Evolutionary conservation across 1,140 invertebrate species (phyloP).

Genomic region (Sesamia nonagrioides): DNA sequence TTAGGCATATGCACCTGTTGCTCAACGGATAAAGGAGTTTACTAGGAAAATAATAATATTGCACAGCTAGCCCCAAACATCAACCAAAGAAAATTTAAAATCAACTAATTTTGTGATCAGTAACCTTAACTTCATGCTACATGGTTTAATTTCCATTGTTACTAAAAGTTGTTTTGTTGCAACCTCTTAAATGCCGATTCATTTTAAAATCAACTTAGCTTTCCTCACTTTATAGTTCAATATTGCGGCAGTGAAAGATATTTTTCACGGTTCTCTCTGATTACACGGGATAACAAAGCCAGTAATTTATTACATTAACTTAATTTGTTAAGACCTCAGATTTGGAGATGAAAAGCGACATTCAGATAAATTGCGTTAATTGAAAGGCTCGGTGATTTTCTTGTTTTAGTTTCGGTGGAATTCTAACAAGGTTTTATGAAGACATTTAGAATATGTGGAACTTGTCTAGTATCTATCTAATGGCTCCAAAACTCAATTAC

Average conservation of each 20-base stretch:
- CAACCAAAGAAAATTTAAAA: background rate
- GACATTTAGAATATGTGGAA: background rate
- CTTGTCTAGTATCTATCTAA: background rate
- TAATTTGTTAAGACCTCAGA: constrained; percentile 32
- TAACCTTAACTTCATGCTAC: background rate
- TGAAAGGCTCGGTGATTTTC: constrained; percentile 4
- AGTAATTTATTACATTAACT: constrained; percentile 33
- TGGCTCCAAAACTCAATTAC: background rate
- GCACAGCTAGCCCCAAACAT: no score
- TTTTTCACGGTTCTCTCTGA: background rate
- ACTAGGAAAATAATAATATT: no score
- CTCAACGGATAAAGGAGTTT: no score
- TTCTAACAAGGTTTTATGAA: background rate
- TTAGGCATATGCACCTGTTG: no score
- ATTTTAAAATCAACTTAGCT: background rate
- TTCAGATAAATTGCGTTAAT: constrained; percentile 24
- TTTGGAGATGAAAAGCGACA: constrained; percentile 5
- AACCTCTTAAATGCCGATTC: no score
- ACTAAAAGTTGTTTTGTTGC: background rate
- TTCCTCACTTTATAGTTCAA: background rate
- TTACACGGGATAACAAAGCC: background rate
- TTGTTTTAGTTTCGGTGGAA: background rate
- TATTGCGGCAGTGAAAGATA: background rate
- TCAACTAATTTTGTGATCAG: background rate
- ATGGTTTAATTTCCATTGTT: background rate